Conservation (phyloP, 2,888 invertebrate genomes). For the Automeris io region DNA sequence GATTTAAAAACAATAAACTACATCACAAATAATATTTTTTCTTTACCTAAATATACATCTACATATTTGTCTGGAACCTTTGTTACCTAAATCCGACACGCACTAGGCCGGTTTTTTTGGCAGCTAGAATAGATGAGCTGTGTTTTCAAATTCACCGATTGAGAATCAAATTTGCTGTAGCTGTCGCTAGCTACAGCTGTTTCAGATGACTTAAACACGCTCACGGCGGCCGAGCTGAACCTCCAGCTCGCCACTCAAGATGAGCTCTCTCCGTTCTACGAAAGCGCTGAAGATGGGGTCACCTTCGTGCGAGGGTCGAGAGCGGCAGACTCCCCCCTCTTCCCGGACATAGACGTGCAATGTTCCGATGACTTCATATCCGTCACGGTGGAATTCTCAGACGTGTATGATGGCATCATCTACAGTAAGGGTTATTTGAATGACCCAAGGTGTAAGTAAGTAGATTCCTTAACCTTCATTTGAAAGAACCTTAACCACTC, state of each 20-base stretch:
- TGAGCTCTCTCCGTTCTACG: constrained; percentile 57
- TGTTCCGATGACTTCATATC: constrained; percentile 76
- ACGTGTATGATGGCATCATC: constrained; percentile 81
- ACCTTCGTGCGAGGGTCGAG: constrained; percentile 63
- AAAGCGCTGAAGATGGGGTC: constrained; percentile 59
- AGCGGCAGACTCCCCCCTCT: constrained; percentile 68
- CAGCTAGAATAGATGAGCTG: background rate
- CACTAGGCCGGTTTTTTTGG: background rate
- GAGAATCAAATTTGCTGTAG: constrained; percentile 37
- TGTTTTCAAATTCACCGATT: too few relatives aligned
- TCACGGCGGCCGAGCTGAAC: constrained; percentile 67
- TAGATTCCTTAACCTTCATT: too few relatives aligned
- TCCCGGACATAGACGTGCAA: constrained; percentile 79
- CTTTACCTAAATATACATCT: too few relatives aligned
- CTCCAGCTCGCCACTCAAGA: constrained; percentile 53
- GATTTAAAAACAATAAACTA: too few relatives aligned
- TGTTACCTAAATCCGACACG: background rate
- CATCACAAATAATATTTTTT: too few relatives aligned
- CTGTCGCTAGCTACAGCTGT: constrained; percentile 75
- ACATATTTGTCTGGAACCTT: too few relatives aligned
- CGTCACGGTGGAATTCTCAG: constrained; percentile 80
- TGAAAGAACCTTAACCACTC: too few relatives aligned
- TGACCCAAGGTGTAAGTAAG: constrained; percentile 82
- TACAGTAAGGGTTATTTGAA: constrained; percentile 83
- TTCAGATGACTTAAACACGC: constrained; percentile 54